Conservation (phyloP, 2,113 vertebrate genomes). For the Sturnus vulgaris region DNA sequence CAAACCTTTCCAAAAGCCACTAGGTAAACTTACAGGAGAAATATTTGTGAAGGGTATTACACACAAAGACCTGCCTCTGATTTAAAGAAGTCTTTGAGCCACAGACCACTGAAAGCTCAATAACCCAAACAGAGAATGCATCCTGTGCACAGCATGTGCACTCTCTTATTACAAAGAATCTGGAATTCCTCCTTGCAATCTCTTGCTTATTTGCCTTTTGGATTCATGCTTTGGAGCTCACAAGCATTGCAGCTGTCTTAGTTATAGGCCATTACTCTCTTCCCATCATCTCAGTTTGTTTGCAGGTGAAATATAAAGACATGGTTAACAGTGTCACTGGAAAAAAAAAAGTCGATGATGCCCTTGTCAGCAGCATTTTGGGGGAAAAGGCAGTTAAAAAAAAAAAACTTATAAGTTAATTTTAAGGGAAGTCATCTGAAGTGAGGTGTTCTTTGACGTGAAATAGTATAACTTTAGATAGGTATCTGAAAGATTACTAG, state of each 20-base stretch:
- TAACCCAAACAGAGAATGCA: neutral
- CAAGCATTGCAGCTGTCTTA: neutral
- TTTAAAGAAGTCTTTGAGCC: neutral
- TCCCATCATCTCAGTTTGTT: neutral
- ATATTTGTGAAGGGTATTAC: neutral
- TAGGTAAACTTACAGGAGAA: neutral
- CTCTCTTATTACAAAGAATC: neutral
- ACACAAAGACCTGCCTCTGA: neutral
- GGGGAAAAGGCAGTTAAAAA: neutral
- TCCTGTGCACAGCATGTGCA: neutral
- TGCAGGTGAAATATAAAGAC: neutral
- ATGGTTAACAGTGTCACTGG: neutral
- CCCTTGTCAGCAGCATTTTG: neutral
- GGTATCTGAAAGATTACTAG: neutral
- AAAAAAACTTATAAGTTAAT: neutral
- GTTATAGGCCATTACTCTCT: neutral
- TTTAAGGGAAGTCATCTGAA: neutral
- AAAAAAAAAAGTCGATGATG: neutral
- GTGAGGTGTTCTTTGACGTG: neutral
- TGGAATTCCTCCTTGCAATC: neutral
- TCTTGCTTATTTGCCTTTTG: neutral
- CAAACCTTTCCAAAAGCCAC: neutral
- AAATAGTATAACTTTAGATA: neutral
- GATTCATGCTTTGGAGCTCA: neutral
- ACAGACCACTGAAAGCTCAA: neutral